Evolutionary conservation across 1,140 invertebrate species (phyloP), one percentile per base, ranked within the genome.

Genomic region (Macrobrachium nipponense): DNA sequence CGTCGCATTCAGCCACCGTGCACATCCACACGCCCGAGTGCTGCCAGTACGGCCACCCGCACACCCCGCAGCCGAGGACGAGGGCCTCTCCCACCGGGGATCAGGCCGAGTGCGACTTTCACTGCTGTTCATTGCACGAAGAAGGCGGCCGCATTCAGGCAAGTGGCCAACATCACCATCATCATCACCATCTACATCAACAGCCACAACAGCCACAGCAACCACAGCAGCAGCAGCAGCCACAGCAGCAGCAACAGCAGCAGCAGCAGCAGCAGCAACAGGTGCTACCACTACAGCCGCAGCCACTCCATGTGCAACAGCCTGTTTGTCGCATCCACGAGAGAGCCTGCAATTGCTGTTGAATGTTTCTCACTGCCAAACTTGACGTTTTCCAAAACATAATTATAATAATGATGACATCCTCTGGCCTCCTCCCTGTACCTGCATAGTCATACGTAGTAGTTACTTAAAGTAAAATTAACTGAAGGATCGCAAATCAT

Each of bases 51-150:
- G 85, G 85, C 36, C 87, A 88, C 83, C 89, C 87, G 61, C 83
- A 88, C 78, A 87, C 89, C 14, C 83, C 87, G 27, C 80, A 86
- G 78, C 82, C 79, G 72, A 84, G 86, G 75, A 85, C 76, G 75
- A 76, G 86, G 15, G 82, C 85, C 43, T 89, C 89, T 92, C 93
- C 90, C 92, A 93, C 85, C 92, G 93, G 82, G 60, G 86, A 89
- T 15, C 86, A 88, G 93, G 93, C 59, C 72, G 96, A 97, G 90
- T 98, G 97, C 92, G 97, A 98, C 91, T 98, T 98, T 91, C 97
- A 98, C 91, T 98, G 97, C 91, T 97, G 97, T 92, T 95, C 97
- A 58, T 92, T 98, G 83, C 97, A 98, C 92, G 96, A 97, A 91
- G 96, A 97, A 91, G 96, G 96, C 1, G 94, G 96, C 58, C 88